phyloP scores from a whole-genome alignment of 2,113 vertebrate species.

The Ondatra zibethicus region DNA sequence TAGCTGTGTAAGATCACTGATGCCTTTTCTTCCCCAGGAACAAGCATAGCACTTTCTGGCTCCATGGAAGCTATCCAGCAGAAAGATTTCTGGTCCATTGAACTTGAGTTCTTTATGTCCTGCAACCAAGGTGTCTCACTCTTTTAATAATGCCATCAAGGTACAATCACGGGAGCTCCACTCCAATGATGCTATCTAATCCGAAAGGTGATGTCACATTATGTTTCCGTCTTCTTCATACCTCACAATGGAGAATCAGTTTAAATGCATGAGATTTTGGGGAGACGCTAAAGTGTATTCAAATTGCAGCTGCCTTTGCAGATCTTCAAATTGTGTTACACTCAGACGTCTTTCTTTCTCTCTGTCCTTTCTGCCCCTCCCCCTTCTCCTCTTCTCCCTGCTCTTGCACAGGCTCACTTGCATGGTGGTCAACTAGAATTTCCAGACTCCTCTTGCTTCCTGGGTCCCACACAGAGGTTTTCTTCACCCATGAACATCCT shows the following conservation, averaged over 20 bases:
- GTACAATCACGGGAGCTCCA: background rate
- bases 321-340: background rate
- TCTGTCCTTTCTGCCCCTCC: background rate
- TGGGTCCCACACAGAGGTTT: background rate
- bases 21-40: background rate
- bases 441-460: background rate
- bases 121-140: background rate
- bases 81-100: background rate
- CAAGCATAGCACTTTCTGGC: background rate
- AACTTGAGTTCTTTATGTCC: background rate
- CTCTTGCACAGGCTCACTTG: background rate
- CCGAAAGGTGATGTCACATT: background rate
- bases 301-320: background rate
- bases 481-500: background rate
- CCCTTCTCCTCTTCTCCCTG: too few relatives aligned
- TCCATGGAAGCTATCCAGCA: background rate
- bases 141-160: background rate
- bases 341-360: background rate
- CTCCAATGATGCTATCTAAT: background rate
- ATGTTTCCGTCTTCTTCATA: background rate
- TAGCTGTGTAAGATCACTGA: background rate
- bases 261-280: background rate
- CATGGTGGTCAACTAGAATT: background rate
- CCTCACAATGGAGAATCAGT: background rate
- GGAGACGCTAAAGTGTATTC: background rate